Conservation (phyloP, 2,797 vertebrate species). For the Oreonectes daqikongensis region DNA sequence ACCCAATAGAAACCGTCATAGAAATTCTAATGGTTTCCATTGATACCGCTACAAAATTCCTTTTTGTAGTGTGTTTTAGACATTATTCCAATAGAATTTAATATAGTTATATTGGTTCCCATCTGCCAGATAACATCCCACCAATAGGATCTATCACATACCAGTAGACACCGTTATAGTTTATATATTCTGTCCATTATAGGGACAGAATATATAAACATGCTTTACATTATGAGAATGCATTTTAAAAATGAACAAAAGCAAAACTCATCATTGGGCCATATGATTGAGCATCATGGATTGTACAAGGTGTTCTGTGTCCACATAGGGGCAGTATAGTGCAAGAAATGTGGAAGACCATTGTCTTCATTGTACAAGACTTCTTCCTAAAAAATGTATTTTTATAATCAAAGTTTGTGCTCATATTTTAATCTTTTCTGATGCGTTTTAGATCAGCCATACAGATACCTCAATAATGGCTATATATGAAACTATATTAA, state of each 20-base stretch:
- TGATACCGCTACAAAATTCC: no score
- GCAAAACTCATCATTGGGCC: not conserved
- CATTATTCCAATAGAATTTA: no score
- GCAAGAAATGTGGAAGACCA: not conserved
- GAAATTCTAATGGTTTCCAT: no score
- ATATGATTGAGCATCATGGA: not conserved
- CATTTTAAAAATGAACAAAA: not conserved
- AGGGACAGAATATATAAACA: no score
- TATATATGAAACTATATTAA: not conserved
- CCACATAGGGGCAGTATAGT: slow-evolving; percentile 65
- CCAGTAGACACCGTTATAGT: no score
- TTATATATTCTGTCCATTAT: no score
- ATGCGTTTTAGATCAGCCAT: not conserved
- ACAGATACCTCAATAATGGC: not conserved
- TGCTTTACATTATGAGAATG: no score
- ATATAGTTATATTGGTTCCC: no score
- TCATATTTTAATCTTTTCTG: not conserved
- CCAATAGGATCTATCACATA: no score
- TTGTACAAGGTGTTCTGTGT: not conserved
- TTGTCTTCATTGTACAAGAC: not conserved
- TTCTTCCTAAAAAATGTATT: not conserved
- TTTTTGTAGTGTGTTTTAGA: no score
- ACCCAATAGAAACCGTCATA: no score
- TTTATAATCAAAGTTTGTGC: not conserved
- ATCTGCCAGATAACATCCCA: no score